Evolutionary conservation across 2,113 vertebrate genomes (phyloP), one percentile per base, ranked within the genome.

Genomic region (Pithys albifrons): DNA sequence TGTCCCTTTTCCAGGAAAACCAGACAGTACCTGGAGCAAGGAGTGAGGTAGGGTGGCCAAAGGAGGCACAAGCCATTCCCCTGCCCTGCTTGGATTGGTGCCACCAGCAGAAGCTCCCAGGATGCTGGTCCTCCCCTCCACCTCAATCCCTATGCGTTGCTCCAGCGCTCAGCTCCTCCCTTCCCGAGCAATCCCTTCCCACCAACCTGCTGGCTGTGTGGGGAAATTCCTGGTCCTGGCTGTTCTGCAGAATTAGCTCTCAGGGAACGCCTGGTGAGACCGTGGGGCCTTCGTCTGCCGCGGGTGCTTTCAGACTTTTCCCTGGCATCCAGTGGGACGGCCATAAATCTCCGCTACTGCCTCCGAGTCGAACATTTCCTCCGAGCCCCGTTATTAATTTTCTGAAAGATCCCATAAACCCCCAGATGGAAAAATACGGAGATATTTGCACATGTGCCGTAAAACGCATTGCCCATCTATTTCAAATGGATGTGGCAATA

Each of bases 401-500:
- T 96, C 95, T 96, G 95, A 93, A 95, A 88, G 91, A 88, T 91
- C 89, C 48, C 91, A 96, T 96, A 97, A 97, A 96, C 71, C 70
- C 92, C 88, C 93, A 93, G 96, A 90, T 96, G 95, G 94, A 96
- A 96, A 96, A 96, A 95, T 93, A 95, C 1, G 28, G 81, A 89
- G 91, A 91, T 91, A 93, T 95, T 96, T 96, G 89, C 96, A 92
- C 92, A 95, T 97, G 92, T 94, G 89, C 90, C 5, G 62, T 94
- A 91, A 94, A 94, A 89, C 64, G 79, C 83, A 80, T 81, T 95
- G 90, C 85, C 91, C 95, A 93, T 91, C 92, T 91, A 95, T 96
- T 96, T 91, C 75, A 95, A 88, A 97, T 96, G 95, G 92, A 95
- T 95, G 93, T 97, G 96, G 95, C 94, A 95, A 97, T 91, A 95